Evolutionary conservation across 30 jellyfish, hydroid and myxozoan genomes (phyloP).

Genomic region (Hydractinia symbiolongicarpus): DNA sequence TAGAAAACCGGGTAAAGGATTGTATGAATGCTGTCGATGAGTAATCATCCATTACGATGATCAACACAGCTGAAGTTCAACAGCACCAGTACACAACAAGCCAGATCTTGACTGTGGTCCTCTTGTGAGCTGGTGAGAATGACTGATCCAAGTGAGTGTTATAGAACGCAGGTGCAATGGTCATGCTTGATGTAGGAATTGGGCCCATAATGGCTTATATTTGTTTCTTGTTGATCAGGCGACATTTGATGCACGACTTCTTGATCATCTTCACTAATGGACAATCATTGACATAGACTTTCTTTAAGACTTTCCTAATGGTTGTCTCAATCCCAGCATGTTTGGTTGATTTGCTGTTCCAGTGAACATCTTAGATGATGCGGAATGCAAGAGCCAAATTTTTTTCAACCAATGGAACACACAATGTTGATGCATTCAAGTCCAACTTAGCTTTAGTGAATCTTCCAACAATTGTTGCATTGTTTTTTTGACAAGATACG

Average conservation of each 20-base stretch:
- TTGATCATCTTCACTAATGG: neutral
- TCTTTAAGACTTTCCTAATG: neutral
- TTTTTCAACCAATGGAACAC: neutral
- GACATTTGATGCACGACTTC: neutral
- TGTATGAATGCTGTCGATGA: constrained; percentile 17
- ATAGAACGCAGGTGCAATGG: constrained; percentile 13
- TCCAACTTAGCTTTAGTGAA: neutral
- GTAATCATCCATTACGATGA: constrained; percentile 16
- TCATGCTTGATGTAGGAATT: neutral
- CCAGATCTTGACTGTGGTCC: constrained; percentile 24
- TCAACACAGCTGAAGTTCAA: constrained; percentile 1
- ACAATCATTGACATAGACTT: neutral
- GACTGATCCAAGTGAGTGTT: constrained; percentile 3
- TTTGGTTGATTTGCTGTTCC: neutral
- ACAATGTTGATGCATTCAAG: too few relatives aligned
- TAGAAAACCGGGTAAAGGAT: constrained; percentile 13
- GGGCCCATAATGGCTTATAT: neutral
- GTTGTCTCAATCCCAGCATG: constrained; percentile 9
- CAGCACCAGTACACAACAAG: constrained; percentile 7
- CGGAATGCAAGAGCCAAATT: neutral
- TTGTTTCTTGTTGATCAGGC: neutral
- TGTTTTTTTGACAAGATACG: neutral
- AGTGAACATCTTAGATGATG: neutral
- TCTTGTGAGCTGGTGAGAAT: constrained; percentile 14
- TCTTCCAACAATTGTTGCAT: neutral